These are phyloP conservation scores for Bombus waltoni DNA, from an alignment of 1,140 invertebrate species.

Conservation along the genomic window DNA sequence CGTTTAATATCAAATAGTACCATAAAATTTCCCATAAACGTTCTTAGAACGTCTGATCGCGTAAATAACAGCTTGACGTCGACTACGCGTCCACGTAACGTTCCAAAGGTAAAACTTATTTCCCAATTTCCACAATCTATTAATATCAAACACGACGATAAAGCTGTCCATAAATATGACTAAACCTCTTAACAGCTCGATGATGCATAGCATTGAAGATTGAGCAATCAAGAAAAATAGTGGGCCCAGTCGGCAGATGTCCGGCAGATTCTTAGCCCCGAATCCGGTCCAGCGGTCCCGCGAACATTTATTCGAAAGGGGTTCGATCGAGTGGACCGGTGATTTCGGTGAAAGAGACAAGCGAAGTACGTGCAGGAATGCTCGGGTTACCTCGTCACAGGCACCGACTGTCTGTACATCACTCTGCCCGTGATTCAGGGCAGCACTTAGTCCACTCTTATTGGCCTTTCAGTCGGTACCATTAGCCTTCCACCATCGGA, in stretches of 20 bases:
- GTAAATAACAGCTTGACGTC: not conserved
- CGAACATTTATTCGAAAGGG: constrained; percentile 25
- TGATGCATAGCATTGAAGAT: constrained; percentile 18
- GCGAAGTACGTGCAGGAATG: constrained; percentile 67
- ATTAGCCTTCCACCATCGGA: constrained; percentile 67
- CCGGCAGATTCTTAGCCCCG: constrained; percentile 38
- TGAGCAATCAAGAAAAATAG: constrained; percentile 61
- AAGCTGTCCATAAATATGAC: not conserved
- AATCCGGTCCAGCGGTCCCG: not conserved
- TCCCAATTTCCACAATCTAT: too few relatives aligned
- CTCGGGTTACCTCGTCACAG: constrained; percentile 44
- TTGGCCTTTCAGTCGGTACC: constrained; percentile 60
- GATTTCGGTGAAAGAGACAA: constrained; percentile 60
- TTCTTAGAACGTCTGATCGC: too few relatives aligned
- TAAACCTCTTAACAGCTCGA: not conserved
- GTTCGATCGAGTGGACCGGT: constrained; percentile 38
- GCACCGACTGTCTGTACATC: constrained; percentile 51
- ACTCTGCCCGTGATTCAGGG: constrained; percentile 55
- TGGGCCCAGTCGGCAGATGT: constrained; percentile 50
- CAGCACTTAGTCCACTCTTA: constrained; percentile 65
- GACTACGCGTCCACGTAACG: not conserved
- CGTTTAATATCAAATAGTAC: too few relatives aligned
- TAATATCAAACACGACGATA: not conserved
- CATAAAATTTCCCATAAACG: too few relatives aligned
- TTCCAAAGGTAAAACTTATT: too few relatives aligned